Evolutionary conservation across 2,113 vertebrate genomes (phyloP), one percentile per base, ranked within the genome.

Genomic region (Chloropsis cyanopogon): DNA sequence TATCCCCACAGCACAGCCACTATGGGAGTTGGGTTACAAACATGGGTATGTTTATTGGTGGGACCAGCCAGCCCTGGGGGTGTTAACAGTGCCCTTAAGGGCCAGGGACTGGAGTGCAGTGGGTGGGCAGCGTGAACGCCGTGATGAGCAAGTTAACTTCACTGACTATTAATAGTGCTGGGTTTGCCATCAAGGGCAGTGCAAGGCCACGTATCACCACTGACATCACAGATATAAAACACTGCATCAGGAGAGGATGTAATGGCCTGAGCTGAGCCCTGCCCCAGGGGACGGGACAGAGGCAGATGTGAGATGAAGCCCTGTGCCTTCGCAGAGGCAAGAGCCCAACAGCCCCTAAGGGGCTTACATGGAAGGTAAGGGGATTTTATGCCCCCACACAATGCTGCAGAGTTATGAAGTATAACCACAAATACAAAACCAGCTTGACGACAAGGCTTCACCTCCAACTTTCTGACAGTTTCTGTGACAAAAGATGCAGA

Each of bases 21-120:
- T 2, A 1, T 0, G 0, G 7, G 33, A 60, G 23, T 0, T 4
- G 10, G 2, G 2, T 11, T 44, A 54, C 28, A 41, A 16, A 41
- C 2, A 7, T 0, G 5, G 33, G 4, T 7, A 18, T 0, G 3
- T n/a, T 54, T 21, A 10, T 12, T 20, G 0, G 0, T 20, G n/a
- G 26, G 44, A 54, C 33, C 2, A 2, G 53, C 35, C 59, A 64
- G 37, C 8, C 1, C 17, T 5, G 17, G 9, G 13, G 12, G 15
- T 7, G 28, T 18, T 29, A 39, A 47, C 1, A 66, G 50, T 0
- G 12, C 71, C 35, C 44, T 61, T 59, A 70, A 33, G 31, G 60
- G 35, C 39, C 60, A 12, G 28, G 56, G 54, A 29, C 15, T 10
- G 29, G 41, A 33, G 59, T 8, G 42, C 41, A 46, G 50, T 1